Percentiles rank a stretch among this genome's conserved stretches.
phyloP scores from a whole-genome alignment of 1,140 invertebrate genomes.

The Ips nitidus region DNA sequence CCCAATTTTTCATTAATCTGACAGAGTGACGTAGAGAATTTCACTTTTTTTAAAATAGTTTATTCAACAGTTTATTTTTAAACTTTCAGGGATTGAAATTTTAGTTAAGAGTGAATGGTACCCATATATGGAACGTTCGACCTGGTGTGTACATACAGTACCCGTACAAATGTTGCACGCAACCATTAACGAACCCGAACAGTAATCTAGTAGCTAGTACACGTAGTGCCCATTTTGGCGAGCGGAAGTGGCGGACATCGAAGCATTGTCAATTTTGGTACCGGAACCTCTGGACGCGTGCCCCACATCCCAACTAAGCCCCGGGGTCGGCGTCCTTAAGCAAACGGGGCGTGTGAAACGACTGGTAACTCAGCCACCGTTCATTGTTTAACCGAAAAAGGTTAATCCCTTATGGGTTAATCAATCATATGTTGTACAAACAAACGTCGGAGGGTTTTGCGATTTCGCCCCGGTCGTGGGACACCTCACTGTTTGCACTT shows the following conservation, averaged over 20 bases:
- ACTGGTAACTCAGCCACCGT: constrained; percentile 9
- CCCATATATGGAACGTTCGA: not conserved
- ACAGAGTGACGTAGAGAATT: no score
- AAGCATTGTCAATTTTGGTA: not conserved
- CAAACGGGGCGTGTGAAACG: constrained; percentile 19
- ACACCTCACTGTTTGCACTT: not conserved
- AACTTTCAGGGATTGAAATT: no score
- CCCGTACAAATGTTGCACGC: not conserved
- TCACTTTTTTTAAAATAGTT: no score
- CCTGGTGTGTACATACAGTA: not conserved
- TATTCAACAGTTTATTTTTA: no score
- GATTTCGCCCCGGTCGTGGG: constrained; percentile 2
- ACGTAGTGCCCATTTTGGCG: constrained; percentile 1
- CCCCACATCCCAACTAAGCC: not conserved
- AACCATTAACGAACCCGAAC: not conserved
- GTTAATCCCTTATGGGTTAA: constrained; percentile 24
- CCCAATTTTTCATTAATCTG: not conserved
- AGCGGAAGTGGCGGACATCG: not conserved
- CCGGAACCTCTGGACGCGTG: not conserved
- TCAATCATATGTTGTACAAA: constrained; percentile 31
- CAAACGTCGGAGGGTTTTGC: constrained; percentile 22
- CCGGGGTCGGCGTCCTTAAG: not conserved
- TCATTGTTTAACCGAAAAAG: constrained; percentile 29
- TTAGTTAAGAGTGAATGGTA: no score
- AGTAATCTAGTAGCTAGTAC: not conserved